Conservation (phyloP, 2,113 vertebrate species). For the Oreocharis arfaki region DNA sequence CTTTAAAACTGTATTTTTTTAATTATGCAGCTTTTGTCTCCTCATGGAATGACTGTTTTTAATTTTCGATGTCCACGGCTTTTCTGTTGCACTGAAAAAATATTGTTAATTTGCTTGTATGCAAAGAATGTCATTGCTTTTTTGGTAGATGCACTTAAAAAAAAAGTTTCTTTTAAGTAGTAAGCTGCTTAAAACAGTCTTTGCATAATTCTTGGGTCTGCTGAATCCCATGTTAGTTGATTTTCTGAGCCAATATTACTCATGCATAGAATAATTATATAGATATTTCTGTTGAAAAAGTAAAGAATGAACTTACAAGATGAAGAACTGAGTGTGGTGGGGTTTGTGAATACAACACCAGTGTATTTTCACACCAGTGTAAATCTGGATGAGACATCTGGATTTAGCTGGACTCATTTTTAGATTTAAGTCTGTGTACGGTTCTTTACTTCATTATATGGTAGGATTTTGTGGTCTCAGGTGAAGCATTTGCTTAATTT, state of each 20-base stretch:
- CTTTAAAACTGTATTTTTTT: not conserved
- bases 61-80: not conserved
- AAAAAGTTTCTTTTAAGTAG: not conserved
- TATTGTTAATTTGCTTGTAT: not conserved
- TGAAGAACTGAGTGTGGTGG: not conserved
- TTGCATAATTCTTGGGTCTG: slow-evolving; percentile 35
- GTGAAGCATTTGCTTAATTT: not conserved
- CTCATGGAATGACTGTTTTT: not conserved
- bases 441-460: not conserved
- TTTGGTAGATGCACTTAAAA: not conserved
- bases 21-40: not conserved
- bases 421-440: not conserved
- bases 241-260: slow-evolving; percentile 18
- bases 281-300: slow-evolving; percentile 10
- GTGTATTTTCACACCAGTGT: not conserved
- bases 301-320: not conserved
- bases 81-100: not conserved
- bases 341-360: not conserved
- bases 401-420: not conserved
- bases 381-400: not conserved
- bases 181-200: slow-evolving; percentile 50
- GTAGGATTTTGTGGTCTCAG: not conserved
- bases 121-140: not conserved
- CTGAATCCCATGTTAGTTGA: slow-evolving; percentile 20
- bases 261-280: not conserved